A percentile compares a stretch with the other conserved stretches of the same genome.
Conservation (phyloP, 1,140 invertebrate genomes). For the Stegodyphus dumicola region DNA sequence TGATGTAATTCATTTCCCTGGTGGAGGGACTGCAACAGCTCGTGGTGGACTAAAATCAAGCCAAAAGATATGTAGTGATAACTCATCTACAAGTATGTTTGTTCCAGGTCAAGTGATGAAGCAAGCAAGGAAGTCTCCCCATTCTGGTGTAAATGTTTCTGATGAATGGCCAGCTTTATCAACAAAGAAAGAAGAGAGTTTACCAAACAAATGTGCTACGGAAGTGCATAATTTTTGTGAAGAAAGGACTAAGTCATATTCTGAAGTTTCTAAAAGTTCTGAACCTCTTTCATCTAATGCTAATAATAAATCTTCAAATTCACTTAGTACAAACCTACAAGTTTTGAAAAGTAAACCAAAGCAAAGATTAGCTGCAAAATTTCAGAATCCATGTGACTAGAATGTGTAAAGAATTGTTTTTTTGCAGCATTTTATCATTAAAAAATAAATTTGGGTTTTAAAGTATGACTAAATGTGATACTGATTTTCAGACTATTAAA, state of each 20-base stretch:
- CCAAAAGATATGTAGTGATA: conserved; percentile 1
- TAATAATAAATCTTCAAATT: conserved; percentile 1
- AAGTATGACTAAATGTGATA: no score
- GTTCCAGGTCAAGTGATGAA: conserved; percentile 51
- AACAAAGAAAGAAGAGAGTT: conserved; percentile 1
- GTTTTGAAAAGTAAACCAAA: conserved; percentile 34
- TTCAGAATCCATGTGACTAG: conserved; percentile 22
- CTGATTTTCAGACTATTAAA: no score
- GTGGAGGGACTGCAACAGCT: conserved; percentile 7
- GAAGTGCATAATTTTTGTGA: not conserved
- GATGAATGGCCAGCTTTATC: conserved; percentile 36
- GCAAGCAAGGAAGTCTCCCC: conserved; percentile 21
- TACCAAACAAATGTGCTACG: not conserved
- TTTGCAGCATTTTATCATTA: no score
- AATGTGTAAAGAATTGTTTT: no score
- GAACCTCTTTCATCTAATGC: not conserved
- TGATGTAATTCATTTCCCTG: conserved; percentile 23
- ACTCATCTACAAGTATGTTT: conserved; percentile 22
- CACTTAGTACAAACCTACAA: not conserved
- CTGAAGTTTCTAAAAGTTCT: conserved; percentile 5
- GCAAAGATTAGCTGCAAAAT: conserved; percentile 36
- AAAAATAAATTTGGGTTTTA: no score
- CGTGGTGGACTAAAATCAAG: not conserved
- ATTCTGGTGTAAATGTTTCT: conserved; percentile 7
- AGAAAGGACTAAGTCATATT: conserved; percentile 12